Evolutionary conservation across 2,888 invertebrate genomes (phyloP).

Genomic region (Oscheius sp.): DNA sequence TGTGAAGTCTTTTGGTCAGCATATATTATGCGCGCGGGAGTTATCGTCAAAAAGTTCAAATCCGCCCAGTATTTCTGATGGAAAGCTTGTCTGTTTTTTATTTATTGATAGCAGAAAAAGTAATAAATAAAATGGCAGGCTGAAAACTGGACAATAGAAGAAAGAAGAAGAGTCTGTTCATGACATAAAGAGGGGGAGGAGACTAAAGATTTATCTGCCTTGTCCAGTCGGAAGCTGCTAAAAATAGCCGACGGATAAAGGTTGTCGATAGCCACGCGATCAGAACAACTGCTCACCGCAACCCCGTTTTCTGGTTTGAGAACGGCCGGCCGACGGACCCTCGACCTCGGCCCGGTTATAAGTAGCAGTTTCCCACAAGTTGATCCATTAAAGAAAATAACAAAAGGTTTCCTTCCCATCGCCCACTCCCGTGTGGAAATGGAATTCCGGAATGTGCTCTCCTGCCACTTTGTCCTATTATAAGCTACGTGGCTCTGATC

Average conservation of each 20-base stretch:
- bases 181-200: too few species aligned
- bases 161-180: too few species aligned
- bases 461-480: not conserved
- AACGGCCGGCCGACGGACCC: not conserved
- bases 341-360: not conserved
- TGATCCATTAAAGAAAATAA: slow-evolving; percentile 15
- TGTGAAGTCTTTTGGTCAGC: too few species aligned
- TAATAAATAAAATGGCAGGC: too few species aligned
- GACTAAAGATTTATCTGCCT: too few species aligned
- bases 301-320: not conserved
- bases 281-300: not conserved
- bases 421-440: slow-evolving; percentile 28
- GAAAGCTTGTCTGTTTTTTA: too few species aligned
- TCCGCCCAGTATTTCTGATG: too few species aligned
- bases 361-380: not conserved
- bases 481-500: not conserved
- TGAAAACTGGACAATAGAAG: too few species aligned
- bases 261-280: not conserved
- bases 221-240: not conserved
- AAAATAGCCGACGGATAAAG: not conserved
- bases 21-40: too few species aligned
- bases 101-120: too few species aligned
- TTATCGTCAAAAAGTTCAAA: too few species aligned
- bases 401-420: not conserved
- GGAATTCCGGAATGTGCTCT: slow-evolving; percentile 22